phyloP scores from a whole-genome alignment of 2,888 invertebrate genomes.

The Petrolisthes manimaculis region DNA sequence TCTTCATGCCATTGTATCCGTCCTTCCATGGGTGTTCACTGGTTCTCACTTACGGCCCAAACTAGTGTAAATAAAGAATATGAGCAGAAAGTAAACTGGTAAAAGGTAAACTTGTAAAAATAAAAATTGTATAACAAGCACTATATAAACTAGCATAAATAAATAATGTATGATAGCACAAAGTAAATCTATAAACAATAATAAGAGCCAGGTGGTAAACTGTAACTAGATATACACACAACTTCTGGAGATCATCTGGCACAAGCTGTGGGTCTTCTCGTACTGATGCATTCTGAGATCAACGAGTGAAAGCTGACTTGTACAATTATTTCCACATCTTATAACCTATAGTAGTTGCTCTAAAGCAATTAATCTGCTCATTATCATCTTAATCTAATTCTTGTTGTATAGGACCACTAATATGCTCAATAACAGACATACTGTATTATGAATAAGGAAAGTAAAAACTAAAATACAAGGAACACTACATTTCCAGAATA shows the following conservation, averaged over 20 bases:
- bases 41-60: constrained; percentile 45
- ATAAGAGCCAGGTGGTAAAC: constrained; percentile 28
- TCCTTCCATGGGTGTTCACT: constrained; percentile 44
- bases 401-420: constrained; percentile 31
- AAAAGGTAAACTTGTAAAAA: not conserved
- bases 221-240: constrained; percentile 16
- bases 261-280: constrained; percentile 45
- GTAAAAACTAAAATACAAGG: constrained; percentile 33
- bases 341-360: constrained; percentile 29
- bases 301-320: constrained; percentile 55
- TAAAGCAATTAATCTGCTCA: constrained; percentile 48
- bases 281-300: constrained; percentile 52
- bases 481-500: not conserved
- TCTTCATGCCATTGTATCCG: not conserved
- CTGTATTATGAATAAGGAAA: constrained; percentile 23
- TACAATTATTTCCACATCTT: constrained; percentile 41
- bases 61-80: constrained; percentile 42
- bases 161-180: too few species aligned
- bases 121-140: not conserved
- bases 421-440: constrained; percentile 42
- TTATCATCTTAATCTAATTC: constrained; percentile 40
- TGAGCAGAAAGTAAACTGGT: not conserved
- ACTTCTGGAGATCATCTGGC: constrained; percentile 15
- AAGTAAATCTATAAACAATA: not conserved
- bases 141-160: too few species aligned